Base-by-base conservation (phyloP, 2,113 vertebrate species). In the Callocephalon fimbriatum region DNA sequence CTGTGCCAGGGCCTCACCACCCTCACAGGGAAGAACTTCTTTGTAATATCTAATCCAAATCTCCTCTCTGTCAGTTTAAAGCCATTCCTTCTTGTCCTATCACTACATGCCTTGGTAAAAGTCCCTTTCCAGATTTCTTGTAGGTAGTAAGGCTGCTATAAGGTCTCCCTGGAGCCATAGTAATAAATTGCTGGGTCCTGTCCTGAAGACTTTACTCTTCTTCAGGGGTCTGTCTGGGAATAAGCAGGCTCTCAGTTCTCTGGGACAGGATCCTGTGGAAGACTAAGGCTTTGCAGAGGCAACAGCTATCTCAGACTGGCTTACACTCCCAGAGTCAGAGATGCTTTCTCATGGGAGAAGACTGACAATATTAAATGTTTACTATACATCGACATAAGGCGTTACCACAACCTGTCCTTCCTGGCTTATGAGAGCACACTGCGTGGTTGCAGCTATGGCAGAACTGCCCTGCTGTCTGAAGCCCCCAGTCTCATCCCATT, bases 241-340 rank as follows among this genome's bases (percentile, higher is more conserved):
- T 6, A 26, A 85, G 25, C 35, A 58, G 56, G 38, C 29, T 86
- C 6, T 65, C 71, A 37, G 50, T 8, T 32, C 23, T 62, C 66
- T 68, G 58, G 53, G 37, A 73, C 18, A 27, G 63, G 45, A 58
- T n/a, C 31, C 50, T 45, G 27, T 29, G 37, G 27, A n/a, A 72
- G 67, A 72, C 10, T 15, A 4, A n/a, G 67, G 27, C 78, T 73
- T 37, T 73, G 79, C 3, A 40, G 63, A 70, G 40, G 54, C 59
- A 76, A 32, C 59, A 62, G 68, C 31, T 68, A 5, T 35, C 58
- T 48, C 74, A 37, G 35, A 10, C 50, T 56, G 66, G 17, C 47
- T 56, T 26, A 20, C 78, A 29, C 62, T 86, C 23, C 1, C 0
- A 0, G 58, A 11, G 7, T 14, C 2, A 4, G 51, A 47, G 54